phyloP scores from a whole-genome alignment of 2,888 invertebrate species.

The Leucophenga maculata region DNA sequence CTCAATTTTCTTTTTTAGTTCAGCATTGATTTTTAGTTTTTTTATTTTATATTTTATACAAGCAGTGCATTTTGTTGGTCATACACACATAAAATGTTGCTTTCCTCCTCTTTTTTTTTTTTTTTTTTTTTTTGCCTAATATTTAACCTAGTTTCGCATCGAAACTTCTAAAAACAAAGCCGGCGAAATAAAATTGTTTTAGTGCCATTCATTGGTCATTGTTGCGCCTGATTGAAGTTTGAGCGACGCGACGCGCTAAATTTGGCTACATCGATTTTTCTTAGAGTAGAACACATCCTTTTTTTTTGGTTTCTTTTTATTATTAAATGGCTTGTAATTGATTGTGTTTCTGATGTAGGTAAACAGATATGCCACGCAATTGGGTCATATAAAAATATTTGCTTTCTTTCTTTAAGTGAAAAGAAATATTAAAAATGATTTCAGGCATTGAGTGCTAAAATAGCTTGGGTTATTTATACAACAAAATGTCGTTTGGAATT shows the following conservation, averaged over 20 bases:
- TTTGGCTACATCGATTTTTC: conserved; percentile 14
- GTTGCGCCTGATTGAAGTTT: conserved; percentile 19
- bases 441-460: too few species aligned
- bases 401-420: too few species aligned
- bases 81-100: too few species aligned
- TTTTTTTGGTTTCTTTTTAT: background rate
- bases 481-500: too few species aligned
- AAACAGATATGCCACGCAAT: conserved; percentile 7
- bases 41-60: background rate
- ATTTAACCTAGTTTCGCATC: conserved; percentile 13
- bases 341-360: conserved; percentile 18
- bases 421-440: too few species aligned
- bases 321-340: conserved; percentile 18
- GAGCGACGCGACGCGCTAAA: conserved; percentile 6
- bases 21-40: background rate
- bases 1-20: background rate
- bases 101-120: conserved; percentile 7
- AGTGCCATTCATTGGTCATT: conserved; percentile 7
- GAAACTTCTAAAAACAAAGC: too few species aligned
- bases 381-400: conserved; percentile 6
- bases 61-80: background rate
- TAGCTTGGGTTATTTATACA: too few species aligned
- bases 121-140: conserved; percentile 4
- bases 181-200: too few species aligned
- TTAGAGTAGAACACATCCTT: background rate